A percentile compares a stretch with the other conserved stretches of the same genome.
Evolutionary conservation across 2,797 vertebrate species (phyloP).

Genomic region (Notamacropus eugenii): DNA sequence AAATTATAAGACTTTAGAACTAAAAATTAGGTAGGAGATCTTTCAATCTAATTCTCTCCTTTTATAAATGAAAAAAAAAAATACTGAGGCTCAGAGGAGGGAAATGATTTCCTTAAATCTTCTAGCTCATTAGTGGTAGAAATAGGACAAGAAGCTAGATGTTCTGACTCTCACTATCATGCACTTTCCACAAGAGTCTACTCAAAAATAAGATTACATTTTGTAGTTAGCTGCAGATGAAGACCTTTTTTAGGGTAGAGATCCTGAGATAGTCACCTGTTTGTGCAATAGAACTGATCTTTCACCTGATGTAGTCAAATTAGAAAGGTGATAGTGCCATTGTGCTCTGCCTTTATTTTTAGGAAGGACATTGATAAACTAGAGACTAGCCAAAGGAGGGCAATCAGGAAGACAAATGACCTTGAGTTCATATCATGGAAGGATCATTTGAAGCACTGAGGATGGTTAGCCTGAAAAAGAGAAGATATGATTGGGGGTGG

Average conservation of each 20-base stretch:
- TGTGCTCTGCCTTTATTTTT: not conserved
- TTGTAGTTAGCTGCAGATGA: not conserved
- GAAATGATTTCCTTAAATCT: not conserved
- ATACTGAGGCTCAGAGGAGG: not conserved
- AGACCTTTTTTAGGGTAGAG: not conserved
- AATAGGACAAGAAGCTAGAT: not conserved
- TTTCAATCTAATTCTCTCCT: not conserved
- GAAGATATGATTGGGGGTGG: not conserved
- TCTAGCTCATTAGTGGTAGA: not conserved
- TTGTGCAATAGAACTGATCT: not conserved
- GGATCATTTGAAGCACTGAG: not conserved
- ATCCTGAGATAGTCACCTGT: not conserved
- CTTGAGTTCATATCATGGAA: no score
- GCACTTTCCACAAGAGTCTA: not conserved
- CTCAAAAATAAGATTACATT: not conserved
- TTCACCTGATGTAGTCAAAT: not conserved
- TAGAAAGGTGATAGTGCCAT: no score
- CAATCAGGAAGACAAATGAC: no score
- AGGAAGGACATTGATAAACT: not conserved
- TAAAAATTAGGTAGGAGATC: not conserved
- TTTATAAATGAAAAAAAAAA: not conserved
- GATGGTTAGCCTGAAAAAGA: not conserved
- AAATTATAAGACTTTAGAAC: not conserved
- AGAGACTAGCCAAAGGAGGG: no score
- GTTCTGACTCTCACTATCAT: not conserved